Evolutionary conservation across 2,888 invertebrate genomes (phyloP).

Genomic region (Sesia apiformis): DNA sequence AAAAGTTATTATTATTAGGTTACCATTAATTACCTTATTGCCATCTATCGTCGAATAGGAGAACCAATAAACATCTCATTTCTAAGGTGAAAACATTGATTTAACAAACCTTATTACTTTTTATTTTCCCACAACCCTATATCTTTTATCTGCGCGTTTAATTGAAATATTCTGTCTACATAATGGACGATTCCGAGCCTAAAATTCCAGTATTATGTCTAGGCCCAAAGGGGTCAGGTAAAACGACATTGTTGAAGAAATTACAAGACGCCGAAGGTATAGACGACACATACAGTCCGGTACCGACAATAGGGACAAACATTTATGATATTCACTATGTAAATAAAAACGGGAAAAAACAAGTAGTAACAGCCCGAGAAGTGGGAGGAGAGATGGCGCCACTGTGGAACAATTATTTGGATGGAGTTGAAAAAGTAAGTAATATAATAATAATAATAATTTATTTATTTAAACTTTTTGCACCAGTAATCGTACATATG

Average conservation of each 20-base stretch:
- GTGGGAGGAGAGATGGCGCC: slow-evolving; percentile 89
- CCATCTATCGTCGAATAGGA: slow-evolving; percentile 43
- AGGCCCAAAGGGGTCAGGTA: slow-evolving; percentile 87
- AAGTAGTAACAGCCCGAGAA: slow-evolving; percentile 78
- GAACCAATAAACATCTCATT: slow-evolving; percentile 10
- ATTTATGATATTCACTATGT: slow-evolving; percentile 77
- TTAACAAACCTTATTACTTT: not conserved
- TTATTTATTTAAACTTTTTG: not conserved
- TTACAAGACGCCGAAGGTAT: slow-evolving; percentile 80
- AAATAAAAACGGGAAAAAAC: slow-evolving; percentile 64
- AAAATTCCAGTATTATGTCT: slow-evolving; percentile 77
- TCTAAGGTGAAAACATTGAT: not conserved
- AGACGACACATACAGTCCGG: slow-evolving; percentile 84
- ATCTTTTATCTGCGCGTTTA: not conserved
- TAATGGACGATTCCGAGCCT: slow-evolving; percentile 57
- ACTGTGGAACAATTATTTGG: slow-evolving; percentile 85
- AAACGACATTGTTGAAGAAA: slow-evolving; percentile 84
- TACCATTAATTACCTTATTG: slow-evolving; percentile 8
- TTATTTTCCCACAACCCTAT: not conserved
- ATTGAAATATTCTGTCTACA: not conserved
- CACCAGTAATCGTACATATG: not conserved
- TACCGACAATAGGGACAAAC: slow-evolving; percentile 87
- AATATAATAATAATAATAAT: slow-evolving; percentile 2
- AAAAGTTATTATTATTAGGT: not conserved
- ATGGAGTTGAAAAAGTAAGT: slow-evolving; percentile 72